Conservation (phyloP, 1,140 invertebrate genomes). For the Mya arenaria region DNA sequence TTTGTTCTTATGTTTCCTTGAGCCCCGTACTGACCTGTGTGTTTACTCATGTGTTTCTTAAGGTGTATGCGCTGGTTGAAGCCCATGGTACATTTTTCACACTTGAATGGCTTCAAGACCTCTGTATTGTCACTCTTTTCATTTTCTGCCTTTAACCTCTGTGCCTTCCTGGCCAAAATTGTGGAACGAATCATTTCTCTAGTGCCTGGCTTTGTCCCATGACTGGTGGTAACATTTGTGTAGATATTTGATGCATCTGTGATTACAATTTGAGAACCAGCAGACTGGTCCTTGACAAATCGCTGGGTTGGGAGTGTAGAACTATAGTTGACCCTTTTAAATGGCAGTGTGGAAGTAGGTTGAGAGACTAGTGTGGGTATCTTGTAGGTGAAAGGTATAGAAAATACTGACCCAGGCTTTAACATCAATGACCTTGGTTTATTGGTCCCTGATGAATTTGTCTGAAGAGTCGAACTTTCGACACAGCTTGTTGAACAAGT, state of each 20-base stretch:
- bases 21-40: constrained; percentile 74
- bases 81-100: constrained; percentile 77
- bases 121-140: background rate
- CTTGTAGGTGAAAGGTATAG: constrained; percentile 67
- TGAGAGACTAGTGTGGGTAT: constrained; percentile 3
- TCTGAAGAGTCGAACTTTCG: no score
- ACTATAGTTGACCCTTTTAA: no score
- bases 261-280: no score
- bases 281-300: no score
- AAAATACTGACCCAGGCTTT: constrained; percentile 61
- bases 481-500: no score
- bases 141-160: background rate
- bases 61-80: constrained; percentile 81
- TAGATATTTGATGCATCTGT: no score
- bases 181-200: background rate
- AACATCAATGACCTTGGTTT: constrained; percentile 57
- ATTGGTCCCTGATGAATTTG: no score
- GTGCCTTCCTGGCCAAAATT: background rate
- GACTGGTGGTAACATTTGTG: background rate
- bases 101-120: constrained; percentile 77
- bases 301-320: no score
- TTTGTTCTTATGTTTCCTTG: background rate
- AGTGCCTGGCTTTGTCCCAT: background rate
- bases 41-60: constrained; percentile 81
- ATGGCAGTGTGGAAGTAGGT: background rate